Percentiles rank a stretch among this genome's conserved stretches.
Evolutionary conservation across 2,888 invertebrate genomes (phyloP).

Genomic region (Chalcosyrphus nemorum): DNA sequence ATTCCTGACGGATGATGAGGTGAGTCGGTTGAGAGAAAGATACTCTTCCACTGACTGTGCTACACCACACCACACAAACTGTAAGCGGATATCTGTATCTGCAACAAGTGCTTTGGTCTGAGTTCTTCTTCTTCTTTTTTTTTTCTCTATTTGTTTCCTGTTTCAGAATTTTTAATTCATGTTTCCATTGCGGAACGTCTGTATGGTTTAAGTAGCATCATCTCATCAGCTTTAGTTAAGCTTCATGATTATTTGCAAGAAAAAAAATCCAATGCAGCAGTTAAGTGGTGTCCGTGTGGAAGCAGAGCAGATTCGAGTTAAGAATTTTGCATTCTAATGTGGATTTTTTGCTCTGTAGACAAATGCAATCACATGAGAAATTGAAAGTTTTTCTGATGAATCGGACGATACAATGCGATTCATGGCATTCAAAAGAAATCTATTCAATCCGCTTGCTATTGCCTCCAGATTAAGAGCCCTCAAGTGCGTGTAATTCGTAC

Average conservation of each 20-base stretch:
- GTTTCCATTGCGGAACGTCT: slow-evolving; percentile 22
- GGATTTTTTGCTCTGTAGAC: not conserved
- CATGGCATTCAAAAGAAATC: no score
- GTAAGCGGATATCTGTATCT: not conserved
- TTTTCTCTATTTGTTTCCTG: slow-evolving; percentile 28
- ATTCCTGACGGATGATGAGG: slow-evolving; percentile 33
- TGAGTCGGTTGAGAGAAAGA: slow-evolving; percentile 1
- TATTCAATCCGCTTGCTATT: no score
- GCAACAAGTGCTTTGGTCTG: slow-evolving; percentile 59
- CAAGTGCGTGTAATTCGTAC: no score
- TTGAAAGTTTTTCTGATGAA: slow-evolving; percentile 5
- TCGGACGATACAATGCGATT: no score
- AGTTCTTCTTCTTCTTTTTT: no score
- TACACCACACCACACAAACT: not conserved
- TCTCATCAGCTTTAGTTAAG: not conserved
- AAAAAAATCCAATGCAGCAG: slow-evolving; percentile 10
- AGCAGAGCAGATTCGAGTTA: not conserved
- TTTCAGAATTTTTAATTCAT: slow-evolving; percentile 45
- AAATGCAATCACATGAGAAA: not conserved
- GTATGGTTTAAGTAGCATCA: slow-evolving; percentile 13
- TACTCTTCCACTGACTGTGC: not conserved
- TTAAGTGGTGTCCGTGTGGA: not conserved
- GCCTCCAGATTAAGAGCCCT: no score
- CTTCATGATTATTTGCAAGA: not conserved
- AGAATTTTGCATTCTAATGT: slow-evolving; percentile 3